Conservation (phyloP, 2,113 vertebrate species). For the Dicentrarchus labrax region DNA sequence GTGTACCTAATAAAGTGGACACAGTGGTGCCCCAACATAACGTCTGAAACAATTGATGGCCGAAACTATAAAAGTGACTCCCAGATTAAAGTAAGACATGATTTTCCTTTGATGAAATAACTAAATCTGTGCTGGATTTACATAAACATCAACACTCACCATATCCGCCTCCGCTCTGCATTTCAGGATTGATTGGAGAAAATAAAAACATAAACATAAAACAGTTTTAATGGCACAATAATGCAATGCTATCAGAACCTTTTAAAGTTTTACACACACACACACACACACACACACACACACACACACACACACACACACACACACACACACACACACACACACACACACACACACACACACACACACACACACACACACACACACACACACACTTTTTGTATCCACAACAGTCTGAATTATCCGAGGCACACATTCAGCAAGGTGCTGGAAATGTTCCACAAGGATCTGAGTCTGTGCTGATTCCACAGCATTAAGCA, state of each 20-base stretch:
- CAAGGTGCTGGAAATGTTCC: constrained; percentile 26
- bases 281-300: neutral
- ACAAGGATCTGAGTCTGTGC: constrained; percentile 10
- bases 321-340: neutral
- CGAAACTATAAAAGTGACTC: neutral
- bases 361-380: neutral
- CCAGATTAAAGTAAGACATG: neutral
- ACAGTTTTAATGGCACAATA: constrained; percentile 31
- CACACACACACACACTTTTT: neutral
- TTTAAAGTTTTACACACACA: neutral
- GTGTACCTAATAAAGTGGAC: neutral
- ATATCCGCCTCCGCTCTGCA: constrained; percentile 94
- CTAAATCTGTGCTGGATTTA: constrained; percentile 25
- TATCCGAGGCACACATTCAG: constrained; percentile 14
- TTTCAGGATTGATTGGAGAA: constrained; percentile 54
- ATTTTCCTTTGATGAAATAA: neutral
- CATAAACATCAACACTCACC: constrained; percentile 87
- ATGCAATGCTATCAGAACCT: neutral
- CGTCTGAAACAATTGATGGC: neutral
- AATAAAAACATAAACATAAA: constrained; percentile 4
- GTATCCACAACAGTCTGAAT: constrained; percentile 6
- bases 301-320: neutral
- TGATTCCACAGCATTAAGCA: constrained; percentile 10
- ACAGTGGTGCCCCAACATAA: neutral
- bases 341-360: neutral